Conservation (phyloP, 2,888 invertebrate genomes). For the Lithophane semibrunnea region DNA sequence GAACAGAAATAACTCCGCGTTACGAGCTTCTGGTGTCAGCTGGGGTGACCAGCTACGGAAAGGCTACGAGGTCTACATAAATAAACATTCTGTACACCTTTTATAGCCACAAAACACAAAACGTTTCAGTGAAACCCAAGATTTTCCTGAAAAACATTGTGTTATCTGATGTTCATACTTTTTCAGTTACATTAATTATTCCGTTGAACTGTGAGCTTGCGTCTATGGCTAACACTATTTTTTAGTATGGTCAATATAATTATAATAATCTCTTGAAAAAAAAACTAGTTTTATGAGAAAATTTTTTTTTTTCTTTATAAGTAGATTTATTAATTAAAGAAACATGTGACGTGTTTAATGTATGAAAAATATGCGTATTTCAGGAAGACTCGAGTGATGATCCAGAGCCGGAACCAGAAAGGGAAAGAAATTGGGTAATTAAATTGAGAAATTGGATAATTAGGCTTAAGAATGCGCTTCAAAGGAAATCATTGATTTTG, state of each 20-base stretch:
- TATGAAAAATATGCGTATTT: slow-evolving; percentile 46
- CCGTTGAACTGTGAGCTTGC: background rate
- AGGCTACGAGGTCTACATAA: background rate
- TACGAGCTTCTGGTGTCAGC: background rate
- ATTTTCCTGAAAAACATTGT: background rate
- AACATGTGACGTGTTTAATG: slow-evolving; percentile 18
- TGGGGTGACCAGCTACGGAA: background rate
- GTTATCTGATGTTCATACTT: background rate
- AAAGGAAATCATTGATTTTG: too few relatives aligned
- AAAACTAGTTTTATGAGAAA: too few relatives aligned
- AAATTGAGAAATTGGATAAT: too few relatives aligned
- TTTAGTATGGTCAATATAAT: background rate
- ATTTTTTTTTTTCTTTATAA: background rate
- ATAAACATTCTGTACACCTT: background rate
- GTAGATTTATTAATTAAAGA: background rate
- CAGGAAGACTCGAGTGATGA: slow-evolving; percentile 87
- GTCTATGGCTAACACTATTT: background rate
- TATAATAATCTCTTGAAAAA: background rate
- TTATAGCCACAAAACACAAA: background rate
- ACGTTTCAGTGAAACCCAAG: background rate
- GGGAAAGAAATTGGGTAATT: slow-evolving; percentile 85
- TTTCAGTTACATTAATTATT: background rate
- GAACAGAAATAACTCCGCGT: background rate
- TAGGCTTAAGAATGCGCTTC: background rate
- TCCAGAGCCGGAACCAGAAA: slow-evolving; percentile 80